Percentiles rank a stretch among this genome's conserved stretches.
phyloP scores from a whole-genome alignment of 2,113 vertebrate genomes.

The Hypanus sabinus region DNA sequence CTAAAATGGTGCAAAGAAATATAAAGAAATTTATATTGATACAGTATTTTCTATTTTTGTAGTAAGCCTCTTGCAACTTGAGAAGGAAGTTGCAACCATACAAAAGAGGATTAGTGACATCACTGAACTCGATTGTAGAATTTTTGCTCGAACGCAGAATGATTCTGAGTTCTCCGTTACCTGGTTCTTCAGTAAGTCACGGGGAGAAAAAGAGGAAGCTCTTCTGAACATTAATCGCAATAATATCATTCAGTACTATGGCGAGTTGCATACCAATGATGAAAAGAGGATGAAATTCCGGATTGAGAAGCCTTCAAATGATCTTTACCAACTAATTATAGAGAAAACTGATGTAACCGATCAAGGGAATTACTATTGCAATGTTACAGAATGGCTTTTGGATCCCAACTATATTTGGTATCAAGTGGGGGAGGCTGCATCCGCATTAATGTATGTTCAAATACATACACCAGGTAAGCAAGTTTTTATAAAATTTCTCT shows the following conservation, averaged over 20 bases:
- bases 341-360: slow-evolving; percentile 47
- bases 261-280: not conserved
- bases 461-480: slow-evolving; percentile 21
- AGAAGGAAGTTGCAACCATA: not conserved
- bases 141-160: slow-evolving; percentile 19
- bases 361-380: slow-evolving; percentile 51
- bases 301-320: slow-evolving; percentile 42
- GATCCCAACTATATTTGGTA: slow-evolving; percentile 55
- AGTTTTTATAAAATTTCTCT: no score
- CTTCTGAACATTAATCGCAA: slow-evolving; percentile 48
- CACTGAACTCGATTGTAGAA: slow-evolving; percentile 48
- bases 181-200: slow-evolving; percentile 47
- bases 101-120: slow-evolving; percentile 41
- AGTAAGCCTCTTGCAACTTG: slow-evolving; percentile 50
- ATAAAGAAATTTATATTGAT: not conserved
- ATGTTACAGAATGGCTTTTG: slow-evolving; percentile 58
- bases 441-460: not conserved
- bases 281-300: slow-evolving; percentile 47
- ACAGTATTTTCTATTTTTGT: not conserved
- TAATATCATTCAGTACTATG: slow-evolving; percentile 45
- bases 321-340: slow-evolving; percentile 51
- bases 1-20: not conserved
- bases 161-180: slow-evolving; percentile 51
- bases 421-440: slow-evolving; percentile 16
- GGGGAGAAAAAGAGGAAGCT: slow-evolving; percentile 33